These are phyloP conservation scores for Polypedilum pembai DNA, from an alignment of 1,140 invertebrate species.

Conservation along the genomic window DNA sequence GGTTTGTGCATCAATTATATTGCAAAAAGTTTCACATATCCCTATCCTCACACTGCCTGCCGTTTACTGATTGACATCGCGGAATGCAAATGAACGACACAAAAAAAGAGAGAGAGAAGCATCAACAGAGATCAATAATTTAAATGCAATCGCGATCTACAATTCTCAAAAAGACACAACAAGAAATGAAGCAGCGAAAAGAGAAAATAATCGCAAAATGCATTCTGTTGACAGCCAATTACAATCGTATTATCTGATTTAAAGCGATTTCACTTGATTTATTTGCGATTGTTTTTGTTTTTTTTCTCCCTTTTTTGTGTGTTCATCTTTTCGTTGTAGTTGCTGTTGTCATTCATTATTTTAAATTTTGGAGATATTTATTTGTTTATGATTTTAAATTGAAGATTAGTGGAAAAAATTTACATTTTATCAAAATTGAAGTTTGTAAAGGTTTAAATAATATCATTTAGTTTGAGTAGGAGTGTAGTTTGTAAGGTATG, in stretches of 20 bases:
- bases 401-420: too few species aligned
- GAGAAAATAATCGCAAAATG: conserved; percentile 9
- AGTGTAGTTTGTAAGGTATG: too few species aligned
- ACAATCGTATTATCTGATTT: conserved; percentile 28
- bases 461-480: too few species aligned
- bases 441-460: too few species aligned
- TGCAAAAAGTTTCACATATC: neutral
- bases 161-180: neutral
- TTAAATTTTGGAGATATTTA: too few species aligned
- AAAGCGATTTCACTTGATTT: conserved; percentile 22
- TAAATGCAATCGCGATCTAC: conserved; percentile 19
- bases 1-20: neutral
- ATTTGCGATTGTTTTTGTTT: conserved; percentile 25
- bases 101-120: neutral
- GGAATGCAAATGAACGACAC: conserved; percentile 15
- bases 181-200: neutral
- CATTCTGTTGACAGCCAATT: conserved; percentile 28
- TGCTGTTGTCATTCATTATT: too few species aligned
- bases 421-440: too few species aligned
- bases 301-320: too few species aligned
- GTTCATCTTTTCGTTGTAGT: too few species aligned
- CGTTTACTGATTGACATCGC: conserved; percentile 17
- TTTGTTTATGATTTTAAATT: too few species aligned
- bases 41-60: neutral
- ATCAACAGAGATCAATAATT: conserved; percentile 23